Percentiles rank a stretch among this genome's conserved stretches.
These are phyloP conservation scores for Brachionichthys hirsutus DNA, from an alignment of 2,113 vertebrate genomes.

Conservation along the genomic window DNA sequence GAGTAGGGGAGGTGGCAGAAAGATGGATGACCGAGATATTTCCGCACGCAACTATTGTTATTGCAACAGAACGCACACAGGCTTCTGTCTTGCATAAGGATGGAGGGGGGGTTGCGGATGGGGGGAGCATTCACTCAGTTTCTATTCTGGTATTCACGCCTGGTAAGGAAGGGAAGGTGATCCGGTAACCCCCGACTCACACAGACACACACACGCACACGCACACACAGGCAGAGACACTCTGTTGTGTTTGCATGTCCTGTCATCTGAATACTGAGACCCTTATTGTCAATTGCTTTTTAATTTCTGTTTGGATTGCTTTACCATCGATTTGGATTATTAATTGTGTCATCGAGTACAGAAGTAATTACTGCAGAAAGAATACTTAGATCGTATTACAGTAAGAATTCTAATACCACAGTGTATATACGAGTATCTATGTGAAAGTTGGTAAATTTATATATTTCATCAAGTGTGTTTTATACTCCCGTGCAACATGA, in stretches of 20 bases:
- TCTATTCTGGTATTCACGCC: conserved; percentile 70
- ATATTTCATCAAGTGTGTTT: no score
- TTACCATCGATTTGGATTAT: no score
- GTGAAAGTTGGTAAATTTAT: no score
- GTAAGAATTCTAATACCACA: no score
- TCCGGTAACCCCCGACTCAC: conserved; percentile 24
- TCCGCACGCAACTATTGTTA: conserved; percentile 82
- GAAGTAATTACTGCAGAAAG: no score
- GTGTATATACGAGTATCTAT: no score
- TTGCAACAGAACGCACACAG: conserved; percentile 42
- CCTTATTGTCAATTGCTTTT: no score
- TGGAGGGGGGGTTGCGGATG: conserved; percentile 10
- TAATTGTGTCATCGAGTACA: no score
- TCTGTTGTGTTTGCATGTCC: conserved; percentile 48
- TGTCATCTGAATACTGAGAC: conserved; percentile 13
- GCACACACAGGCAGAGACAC: not conserved
- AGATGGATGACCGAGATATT: conserved; percentile 78
- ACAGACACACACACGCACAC: not conserved
- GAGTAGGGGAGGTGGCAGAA: conserved; percentile 72
- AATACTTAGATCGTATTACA: no score
- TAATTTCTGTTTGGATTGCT: no score
- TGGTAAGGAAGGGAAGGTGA: conserved; percentile 68
- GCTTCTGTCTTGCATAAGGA: conserved; percentile 41
- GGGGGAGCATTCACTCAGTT: conserved; percentile 69
- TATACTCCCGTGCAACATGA: no score